Conservation (phyloP, 2,888 invertebrate species). For the Dermolepida albohirtum region DNA sequence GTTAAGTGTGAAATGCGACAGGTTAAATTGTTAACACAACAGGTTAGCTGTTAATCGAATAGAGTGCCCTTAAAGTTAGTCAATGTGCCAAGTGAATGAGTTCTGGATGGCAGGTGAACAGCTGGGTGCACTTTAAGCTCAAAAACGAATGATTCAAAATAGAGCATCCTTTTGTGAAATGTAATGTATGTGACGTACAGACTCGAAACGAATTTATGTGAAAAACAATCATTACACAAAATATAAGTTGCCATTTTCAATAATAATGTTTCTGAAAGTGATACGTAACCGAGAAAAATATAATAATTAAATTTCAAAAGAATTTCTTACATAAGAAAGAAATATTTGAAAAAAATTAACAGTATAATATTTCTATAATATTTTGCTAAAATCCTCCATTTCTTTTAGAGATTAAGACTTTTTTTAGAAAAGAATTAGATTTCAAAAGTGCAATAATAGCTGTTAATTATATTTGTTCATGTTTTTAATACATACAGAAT, state of each 20-base stretch:
- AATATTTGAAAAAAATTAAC: too few relatives aligned
- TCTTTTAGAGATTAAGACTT: too few relatives aligned
- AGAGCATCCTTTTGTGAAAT: conserved; percentile 24
- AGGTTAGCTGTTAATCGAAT: conserved; percentile 25
- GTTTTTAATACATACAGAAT: too few relatives aligned
- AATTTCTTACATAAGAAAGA: too few relatives aligned
- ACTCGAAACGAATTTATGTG: conserved; percentile 1
- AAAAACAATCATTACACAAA: background rate
- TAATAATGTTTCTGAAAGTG: background rate
- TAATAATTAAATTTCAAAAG: too few relatives aligned
- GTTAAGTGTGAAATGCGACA: conserved; percentile 35
- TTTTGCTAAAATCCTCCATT: too few relatives aligned
- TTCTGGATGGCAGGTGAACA: conserved; percentile 34
- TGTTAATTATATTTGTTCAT: too few relatives aligned
- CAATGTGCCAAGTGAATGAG: conserved; percentile 35
- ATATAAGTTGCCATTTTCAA: conserved; percentile 31
- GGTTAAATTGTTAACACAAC: conserved; percentile 35
- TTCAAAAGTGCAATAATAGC: too few relatives aligned
- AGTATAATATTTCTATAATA: too few relatives aligned
- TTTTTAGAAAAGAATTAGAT: too few relatives aligned
- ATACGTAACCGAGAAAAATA: too few relatives aligned
- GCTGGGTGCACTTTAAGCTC: conserved; percentile 35
- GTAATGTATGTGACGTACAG: background rate
- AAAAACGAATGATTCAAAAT: conserved; percentile 27
- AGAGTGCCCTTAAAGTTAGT: conserved; percentile 38